phyloP scores from a whole-genome alignment of 2,113 vertebrate species.

The Strix aluco region DNA sequence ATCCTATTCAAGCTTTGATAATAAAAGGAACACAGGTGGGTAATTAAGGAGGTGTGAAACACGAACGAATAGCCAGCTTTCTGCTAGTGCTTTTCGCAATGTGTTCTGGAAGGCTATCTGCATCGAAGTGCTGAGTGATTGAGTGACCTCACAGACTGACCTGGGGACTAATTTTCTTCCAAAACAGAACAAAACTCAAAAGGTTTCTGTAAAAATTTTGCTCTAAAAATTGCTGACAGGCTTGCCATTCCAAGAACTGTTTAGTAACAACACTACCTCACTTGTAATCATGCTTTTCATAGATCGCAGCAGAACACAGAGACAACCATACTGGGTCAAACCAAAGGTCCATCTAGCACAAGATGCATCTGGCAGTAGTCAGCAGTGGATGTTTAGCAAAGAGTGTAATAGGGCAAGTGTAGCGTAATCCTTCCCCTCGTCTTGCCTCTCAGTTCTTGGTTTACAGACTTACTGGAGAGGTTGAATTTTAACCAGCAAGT shows the following conservation, averaged over 20 bases:
- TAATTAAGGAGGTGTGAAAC: conserved; percentile 81
- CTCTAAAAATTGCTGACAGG: neutral
- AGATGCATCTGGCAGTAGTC: neutral
- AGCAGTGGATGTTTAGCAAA: neutral
- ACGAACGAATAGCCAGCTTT: conserved; percentile 66
- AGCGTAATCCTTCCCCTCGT: neutral
- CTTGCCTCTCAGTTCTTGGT: neutral
- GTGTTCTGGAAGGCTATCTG: conserved; percentile 41
- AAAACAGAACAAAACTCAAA: conserved; percentile 26
- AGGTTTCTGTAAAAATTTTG: conserved; percentile 23
- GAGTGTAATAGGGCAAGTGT: neutral
- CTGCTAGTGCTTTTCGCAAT: conserved; percentile 8
- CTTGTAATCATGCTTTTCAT: neutral
- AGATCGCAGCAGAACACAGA: neutral
- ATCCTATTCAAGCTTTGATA: conserved; percentile 67
- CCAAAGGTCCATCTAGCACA: neutral
- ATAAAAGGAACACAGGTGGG: conserved; percentile 78
- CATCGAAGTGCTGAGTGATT: conserved; percentile 56
- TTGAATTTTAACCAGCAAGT: neutral
- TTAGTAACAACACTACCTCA: neutral
- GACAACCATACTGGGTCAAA: neutral
- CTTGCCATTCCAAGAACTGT: neutral
- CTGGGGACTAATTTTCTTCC: conserved; percentile 45
- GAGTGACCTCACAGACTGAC: conserved; percentile 55
- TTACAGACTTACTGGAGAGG: neutral